Base-by-base conservation (phyloP, 2,888 invertebrate genomes). In the Lasioglossum oenotherae region DNA sequence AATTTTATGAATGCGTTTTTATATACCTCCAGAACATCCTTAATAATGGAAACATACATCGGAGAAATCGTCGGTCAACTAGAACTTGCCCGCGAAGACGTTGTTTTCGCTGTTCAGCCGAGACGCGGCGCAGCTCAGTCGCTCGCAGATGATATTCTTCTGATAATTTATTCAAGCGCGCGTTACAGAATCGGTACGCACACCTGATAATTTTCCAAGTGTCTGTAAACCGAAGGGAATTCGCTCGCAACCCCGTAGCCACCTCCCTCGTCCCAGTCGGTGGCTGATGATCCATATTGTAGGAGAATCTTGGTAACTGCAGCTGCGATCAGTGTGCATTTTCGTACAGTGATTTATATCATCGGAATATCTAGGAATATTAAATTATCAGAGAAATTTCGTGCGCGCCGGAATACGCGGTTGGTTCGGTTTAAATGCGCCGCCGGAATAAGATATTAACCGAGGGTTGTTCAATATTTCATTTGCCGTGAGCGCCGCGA, bases 351-450 rank as follows among this genome's bases (percentile, higher is more conserved):
- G 84, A 84, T 82, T 84, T 84, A 84, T 78, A 74, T 64, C 71
- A 49, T 23, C 60, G 74, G 41, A 41, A 60, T 78, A 78, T 69
- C 41, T 57, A 44, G 57, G 83, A 78, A 82, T 82, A 82, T 84
- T 60, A 84, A 84, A 84, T 84, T 82, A 78, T 78, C 69, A 14
- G 60, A 27, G 84, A 74, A 64, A 82, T 82, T 69, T 84, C 78
- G 73, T 57, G 23, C 74, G 10, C 16, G 38, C 27, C 53, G 53
- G 53, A 53, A 53, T 53, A n/a, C 53, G 8, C 53, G 23, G 23
- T 53, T 53, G 77, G 49, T 64, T 73, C 81, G 73, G 57, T 67
- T 49, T 53, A 41, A 60, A 71, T 44, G 23, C 27, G 23, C 44
- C 3, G 23, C 38, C 23, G n/a, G 44, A 75, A 75, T 83, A 75